phyloP scores from a whole-genome alignment of 2,113 vertebrate genomes.

The Thunnus maccoyii region DNA sequence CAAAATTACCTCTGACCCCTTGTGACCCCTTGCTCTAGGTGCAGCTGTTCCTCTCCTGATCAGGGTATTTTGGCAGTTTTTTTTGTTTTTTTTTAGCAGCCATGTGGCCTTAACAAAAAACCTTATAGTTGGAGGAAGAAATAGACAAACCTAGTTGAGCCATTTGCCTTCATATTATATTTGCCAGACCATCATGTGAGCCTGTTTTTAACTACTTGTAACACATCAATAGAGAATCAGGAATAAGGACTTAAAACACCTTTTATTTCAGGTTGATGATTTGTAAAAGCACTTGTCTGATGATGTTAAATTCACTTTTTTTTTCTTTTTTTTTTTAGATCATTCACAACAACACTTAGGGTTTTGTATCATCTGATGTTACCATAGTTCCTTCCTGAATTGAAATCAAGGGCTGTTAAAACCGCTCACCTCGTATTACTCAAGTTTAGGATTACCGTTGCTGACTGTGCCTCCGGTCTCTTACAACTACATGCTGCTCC shows the following conservation, averaged over 20 bases:
- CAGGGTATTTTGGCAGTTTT: conserved; percentile 51
- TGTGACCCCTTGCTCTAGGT: conserved; percentile 19
- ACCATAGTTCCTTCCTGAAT: conserved; percentile 29
- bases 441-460: conserved; percentile 34
- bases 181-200: conserved; percentile 43
- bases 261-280: conserved; percentile 57
- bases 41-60: conserved; percentile 43
- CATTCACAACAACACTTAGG: not conserved
- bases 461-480: conserved; percentile 74
- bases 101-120: conserved; percentile 77
- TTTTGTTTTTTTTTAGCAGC: conserved; percentile 50
- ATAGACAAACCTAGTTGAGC: conserved; percentile 47
- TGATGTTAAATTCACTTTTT: not conserved
- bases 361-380: not conserved
- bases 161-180: conserved; percentile 67
- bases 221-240: conserved; percentile 31
- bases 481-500: conserved; percentile 59
- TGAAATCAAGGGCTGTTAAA: conserved; percentile 47
- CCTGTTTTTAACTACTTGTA: conserved; percentile 46
- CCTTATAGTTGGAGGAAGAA: conserved; percentile 4
- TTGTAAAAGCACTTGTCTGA: conserved; percentile 23
- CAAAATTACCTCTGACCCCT: conserved; percentile 41
- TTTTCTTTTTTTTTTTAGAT: not conserved
- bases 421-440: conserved; percentile 52
- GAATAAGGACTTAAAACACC: conserved; percentile 29